A percentile compares a stretch with the other conserved stretches of the same genome.
These are phyloP conservation scores for Stegodyphus mimosarum DNA, from an alignment of 1,140 invertebrate species.

Conservation along the genomic window DNA sequence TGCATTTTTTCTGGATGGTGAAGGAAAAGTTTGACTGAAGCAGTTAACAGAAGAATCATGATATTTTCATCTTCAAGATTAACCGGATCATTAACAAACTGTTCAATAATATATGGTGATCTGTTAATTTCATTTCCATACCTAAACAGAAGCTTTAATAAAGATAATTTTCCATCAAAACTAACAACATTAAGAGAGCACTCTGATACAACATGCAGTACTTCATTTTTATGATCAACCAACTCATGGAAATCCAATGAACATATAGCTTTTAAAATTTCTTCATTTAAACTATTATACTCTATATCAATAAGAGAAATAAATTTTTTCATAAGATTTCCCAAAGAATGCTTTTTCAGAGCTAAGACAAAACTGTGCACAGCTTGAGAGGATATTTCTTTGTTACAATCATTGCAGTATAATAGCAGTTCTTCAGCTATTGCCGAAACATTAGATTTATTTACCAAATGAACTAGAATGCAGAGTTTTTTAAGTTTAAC, in stretches of 20 bases:
- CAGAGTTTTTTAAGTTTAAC: conserved; percentile 45
- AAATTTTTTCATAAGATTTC: conserved; percentile 1
- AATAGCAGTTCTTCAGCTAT: conserved; percentile 34
- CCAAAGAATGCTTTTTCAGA: not conserved
- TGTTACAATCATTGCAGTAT: conserved; percentile 14
- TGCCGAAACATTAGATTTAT: conserved; percentile 1
- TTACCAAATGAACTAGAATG: conserved; percentile 8
- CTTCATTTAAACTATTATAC: conserved; percentile 19
- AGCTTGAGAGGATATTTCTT: conserved; percentile 29
- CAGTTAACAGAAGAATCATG: conserved; percentile 13
- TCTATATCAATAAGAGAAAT: conserved; percentile 32
- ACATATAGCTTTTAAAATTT: conserved; percentile 37
- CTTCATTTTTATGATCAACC: conserved; percentile 1
- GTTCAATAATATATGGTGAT: conserved; percentile 48
- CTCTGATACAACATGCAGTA: conserved; percentile 22
- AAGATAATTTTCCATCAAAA: conserved; percentile 13
- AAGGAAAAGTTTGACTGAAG: conserved; percentile 37
- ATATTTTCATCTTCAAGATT: conserved; percentile 22
- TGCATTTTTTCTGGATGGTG: conserved; percentile 44
- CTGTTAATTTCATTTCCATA: conserved; percentile 32
- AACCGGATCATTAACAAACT: conserved; percentile 12
- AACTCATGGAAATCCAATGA: conserved; percentile 4
- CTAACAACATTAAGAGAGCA: not conserved
- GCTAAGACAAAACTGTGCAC: not conserved
- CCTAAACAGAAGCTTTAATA: conserved; percentile 28